Conservation (phyloP, 2,797 vertebrate species). For the Falco rusticolus region DNA sequence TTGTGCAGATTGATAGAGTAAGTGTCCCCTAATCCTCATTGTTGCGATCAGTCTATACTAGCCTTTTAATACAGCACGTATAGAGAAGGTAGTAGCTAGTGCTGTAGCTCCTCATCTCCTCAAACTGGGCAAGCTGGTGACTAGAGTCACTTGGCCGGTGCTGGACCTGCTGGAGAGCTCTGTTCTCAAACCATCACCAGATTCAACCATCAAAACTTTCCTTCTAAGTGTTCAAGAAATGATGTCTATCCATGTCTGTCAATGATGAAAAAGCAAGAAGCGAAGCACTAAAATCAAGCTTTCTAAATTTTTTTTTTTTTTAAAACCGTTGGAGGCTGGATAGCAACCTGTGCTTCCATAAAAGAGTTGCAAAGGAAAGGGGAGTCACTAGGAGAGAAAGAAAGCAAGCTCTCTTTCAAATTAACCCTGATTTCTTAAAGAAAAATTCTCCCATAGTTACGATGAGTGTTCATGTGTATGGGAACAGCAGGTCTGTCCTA, state of each 20-base stretch:
- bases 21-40: not conserved
- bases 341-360: not conserved
- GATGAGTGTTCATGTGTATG: not conserved
- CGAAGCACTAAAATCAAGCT: not conserved
- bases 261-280: not conserved
- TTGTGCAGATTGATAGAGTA: not conserved
- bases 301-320: not conserved
- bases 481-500: not conserved
- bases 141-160: not conserved
- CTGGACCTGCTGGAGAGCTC: not conserved
- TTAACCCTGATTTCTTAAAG: not conserved
- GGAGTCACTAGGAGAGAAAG: not conserved
- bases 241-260: too few relatives aligned
- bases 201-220: not conserved
- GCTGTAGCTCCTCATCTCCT: not conserved
- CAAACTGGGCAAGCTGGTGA: not conserved
- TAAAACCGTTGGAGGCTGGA: not conserved
- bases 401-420: not conserved
- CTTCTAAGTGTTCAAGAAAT: not conserved
- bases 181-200: not conserved
- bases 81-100: not conserved
- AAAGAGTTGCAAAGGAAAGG: not conserved
- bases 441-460: not conserved
- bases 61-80: rapidly evolving
- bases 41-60: rapidly evolving